phyloP scores from a whole-genome alignment of 2,113 vertebrate genomes.

The Leuciscus idus region DNA sequence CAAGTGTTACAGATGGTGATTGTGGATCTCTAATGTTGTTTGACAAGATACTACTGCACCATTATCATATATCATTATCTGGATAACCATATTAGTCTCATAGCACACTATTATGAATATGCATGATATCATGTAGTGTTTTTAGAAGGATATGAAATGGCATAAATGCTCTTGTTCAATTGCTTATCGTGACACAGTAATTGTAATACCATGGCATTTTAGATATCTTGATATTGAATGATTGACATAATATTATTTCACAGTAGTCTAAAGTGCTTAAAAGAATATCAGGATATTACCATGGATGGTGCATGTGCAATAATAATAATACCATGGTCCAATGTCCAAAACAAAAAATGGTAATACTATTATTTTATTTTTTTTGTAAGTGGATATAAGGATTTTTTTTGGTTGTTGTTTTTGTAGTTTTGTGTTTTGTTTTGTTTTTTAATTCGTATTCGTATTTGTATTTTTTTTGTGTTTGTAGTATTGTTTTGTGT shows the following conservation, averaged over 20 bases:
- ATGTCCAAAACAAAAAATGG: background rate
- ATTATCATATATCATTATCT: conserved; percentile 39
- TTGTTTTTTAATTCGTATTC: background rate
- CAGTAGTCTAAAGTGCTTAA: background rate
- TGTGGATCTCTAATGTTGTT: conserved; percentile 20
- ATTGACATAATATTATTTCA: background rate
- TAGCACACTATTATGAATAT: conserved; percentile 53
- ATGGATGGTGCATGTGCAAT: background rate
- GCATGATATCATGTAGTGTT: conserved; percentile 53
- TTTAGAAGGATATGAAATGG: conserved; percentile 66
- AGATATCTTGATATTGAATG: background rate
- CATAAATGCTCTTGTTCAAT: background rate
- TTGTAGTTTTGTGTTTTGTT: background rate
- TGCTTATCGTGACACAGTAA: too few species aligned
- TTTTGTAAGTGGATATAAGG: background rate
- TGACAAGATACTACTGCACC: conserved; percentile 42
- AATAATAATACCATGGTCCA: background rate
- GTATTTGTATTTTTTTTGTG: background rate
- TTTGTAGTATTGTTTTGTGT: background rate
- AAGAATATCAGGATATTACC: too few species aligned
- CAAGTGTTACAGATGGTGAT: conserved; percentile 39
- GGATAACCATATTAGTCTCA: conserved; percentile 47
- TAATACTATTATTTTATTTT: too few species aligned
- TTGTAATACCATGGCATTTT: too few species aligned
- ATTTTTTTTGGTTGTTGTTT: background rate